A percentile compares a stretch with the other conserved stretches of the same genome.
Evolutionary conservation across 2,888 invertebrate genomes (phyloP).

Genomic region (Deilephila porcellus): DNA sequence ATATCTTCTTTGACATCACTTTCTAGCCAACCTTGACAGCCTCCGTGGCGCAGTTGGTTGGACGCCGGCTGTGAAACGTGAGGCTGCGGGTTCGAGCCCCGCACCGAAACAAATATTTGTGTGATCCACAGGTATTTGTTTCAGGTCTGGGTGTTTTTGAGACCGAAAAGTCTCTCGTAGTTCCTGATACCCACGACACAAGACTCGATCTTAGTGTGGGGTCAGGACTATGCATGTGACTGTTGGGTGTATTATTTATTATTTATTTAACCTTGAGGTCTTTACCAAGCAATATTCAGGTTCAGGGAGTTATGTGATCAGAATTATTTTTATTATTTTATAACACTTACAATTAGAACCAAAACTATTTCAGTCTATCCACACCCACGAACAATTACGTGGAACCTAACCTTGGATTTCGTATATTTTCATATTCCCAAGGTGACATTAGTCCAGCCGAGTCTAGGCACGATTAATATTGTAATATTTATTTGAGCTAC

Average conservation of each 20-base stretch:
- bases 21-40: not conserved
- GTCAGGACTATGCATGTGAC: no score
- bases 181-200: no score
- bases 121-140: no score
- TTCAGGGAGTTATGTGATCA: not conserved
- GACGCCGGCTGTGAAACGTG: no score
- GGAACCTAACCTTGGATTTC: constrained; percentile 1
- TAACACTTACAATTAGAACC: not conserved
- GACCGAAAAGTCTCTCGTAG: no score
- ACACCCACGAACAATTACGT: not conserved
- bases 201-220: no score
- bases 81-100: no score
- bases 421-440: constrained; percentile 5
- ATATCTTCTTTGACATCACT: no score
- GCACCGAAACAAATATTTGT: no score
- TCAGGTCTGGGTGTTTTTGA: no score
- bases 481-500: constrained; percentile 10
- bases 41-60: no score
- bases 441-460: not conserved
- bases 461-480: constrained; percentile 11
- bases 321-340: not conserved
- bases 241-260: no score
- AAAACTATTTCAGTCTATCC: not conserved
- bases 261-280: not conserved
- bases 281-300: not conserved